Evolutionary conservation across 2,888 invertebrate genomes (phyloP).

Genomic region (Hypercompe scribonia): DNA sequence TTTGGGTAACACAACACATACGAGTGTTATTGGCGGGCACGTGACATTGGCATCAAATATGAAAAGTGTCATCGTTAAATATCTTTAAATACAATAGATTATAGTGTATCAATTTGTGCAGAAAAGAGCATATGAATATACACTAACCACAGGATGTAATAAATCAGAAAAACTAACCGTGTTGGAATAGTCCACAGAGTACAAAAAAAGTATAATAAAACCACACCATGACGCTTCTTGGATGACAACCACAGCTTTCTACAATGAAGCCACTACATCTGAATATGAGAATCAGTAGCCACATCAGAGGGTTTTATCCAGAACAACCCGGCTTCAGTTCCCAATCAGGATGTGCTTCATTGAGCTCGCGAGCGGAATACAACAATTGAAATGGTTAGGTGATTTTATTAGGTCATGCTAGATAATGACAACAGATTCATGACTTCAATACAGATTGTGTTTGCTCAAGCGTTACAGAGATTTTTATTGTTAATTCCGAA

Average conservation of each 20-base stretch:
- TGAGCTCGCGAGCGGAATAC: slow-evolving; percentile 57
- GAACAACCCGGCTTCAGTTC: slow-evolving; percentile 48
- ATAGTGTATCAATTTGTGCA: background rate
- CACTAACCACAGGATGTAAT: slow-evolving; percentile 18
- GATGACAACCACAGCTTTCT: slow-evolving; percentile 42
- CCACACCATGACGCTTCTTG: slow-evolving; percentile 33
- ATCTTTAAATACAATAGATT: slow-evolving; percentile 9
- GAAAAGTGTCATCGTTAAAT: background rate
- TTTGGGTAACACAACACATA: background rate
- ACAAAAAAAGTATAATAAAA: slow-evolving; percentile 50
- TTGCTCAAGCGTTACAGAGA: slow-evolving; percentile 20
- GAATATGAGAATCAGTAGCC: slow-evolving; percentile 37
- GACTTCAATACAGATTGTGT: slow-evolving; percentile 30
- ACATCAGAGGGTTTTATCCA: slow-evolving; percentile 38
- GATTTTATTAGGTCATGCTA: slow-evolving; percentile 51
- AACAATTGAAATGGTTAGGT: slow-evolving; percentile 59
- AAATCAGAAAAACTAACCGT: slow-evolving; percentile 62
- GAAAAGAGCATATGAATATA: slow-evolving; percentile 21
- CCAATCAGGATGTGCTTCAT: slow-evolving; percentile 59
- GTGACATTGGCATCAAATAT: background rate
- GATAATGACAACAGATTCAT: slow-evolving; percentile 42
- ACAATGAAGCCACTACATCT: slow-evolving; percentile 46
- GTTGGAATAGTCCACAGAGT: slow-evolving; percentile 62
- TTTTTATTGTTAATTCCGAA: slow-evolving; percentile 6
- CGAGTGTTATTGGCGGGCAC: background rate